Conservation (phyloP, 2,797 vertebrate species). For the Oryzias dopingdopingensis region DNA sequence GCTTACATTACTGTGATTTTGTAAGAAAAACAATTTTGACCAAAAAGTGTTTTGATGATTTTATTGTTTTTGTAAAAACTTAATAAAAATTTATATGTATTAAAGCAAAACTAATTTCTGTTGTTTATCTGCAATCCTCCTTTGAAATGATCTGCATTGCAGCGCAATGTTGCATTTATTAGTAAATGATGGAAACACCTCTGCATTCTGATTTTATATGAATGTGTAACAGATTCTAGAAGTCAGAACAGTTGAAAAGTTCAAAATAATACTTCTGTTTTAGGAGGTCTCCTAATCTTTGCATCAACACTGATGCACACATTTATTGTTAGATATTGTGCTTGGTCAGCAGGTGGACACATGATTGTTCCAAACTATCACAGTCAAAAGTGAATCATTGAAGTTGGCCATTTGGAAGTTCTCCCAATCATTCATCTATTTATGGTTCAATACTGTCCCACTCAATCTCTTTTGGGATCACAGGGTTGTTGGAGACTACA, state of each 20-base stretch:
- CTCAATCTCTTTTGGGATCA: no score
- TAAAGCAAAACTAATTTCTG: conserved; percentile 60
- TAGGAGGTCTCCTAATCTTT: conserved; percentile 1
- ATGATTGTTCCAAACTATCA: conserved; percentile 10
- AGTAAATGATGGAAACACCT: no score
- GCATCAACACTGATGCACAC: not conserved
- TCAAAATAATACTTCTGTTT: not conserved
- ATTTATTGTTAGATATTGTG: not conserved
- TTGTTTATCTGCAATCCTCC: conserved; percentile 17
- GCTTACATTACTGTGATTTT: conserved; percentile 78
- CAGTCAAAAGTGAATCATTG: conserved; percentile 3
- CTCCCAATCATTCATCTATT: no score
- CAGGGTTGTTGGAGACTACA: no score
- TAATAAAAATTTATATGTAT: conserved; percentile 98
- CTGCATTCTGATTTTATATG: no score
- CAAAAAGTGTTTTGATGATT: conserved; percentile 87
- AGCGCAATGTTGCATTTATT: not conserved
- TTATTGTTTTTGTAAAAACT: conserved; percentile 87
- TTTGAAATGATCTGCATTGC: not conserved
- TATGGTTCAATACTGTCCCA: no score
- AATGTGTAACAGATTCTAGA: no score
- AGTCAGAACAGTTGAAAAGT: no score
- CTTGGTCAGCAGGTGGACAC: conserved; percentile 1
- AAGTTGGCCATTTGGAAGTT: not conserved
- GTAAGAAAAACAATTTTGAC: conserved; percentile 73